Evolutionary conservation across 92 coral and sea anemone species (phyloP).

Genomic region (Chrysogorgia sp.): DNA sequence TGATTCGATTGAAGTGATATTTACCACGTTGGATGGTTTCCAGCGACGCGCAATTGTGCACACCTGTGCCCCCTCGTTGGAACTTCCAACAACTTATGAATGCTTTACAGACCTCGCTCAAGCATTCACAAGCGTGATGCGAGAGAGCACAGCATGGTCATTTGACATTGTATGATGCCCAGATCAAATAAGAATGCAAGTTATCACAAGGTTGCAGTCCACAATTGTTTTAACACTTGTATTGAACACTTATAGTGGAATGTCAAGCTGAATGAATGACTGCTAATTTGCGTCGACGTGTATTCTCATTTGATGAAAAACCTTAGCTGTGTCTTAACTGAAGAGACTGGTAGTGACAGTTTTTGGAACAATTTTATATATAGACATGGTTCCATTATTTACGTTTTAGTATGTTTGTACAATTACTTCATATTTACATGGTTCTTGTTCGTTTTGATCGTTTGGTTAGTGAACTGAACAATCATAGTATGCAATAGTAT

Average conservation of each 20-base stretch:
- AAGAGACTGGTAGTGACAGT: neutral
- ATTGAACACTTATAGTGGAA: too few relatives aligned
- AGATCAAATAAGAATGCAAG: neutral
- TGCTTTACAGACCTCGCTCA: constrained; percentile 31
- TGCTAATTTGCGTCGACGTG: too few relatives aligned
- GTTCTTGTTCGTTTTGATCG: too few relatives aligned
- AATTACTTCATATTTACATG: too few relatives aligned
- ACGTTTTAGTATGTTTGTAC: too few relatives aligned
- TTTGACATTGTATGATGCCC: constrained; percentile 31
- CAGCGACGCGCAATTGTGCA: constrained; percentile 29
- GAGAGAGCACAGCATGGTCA: constrained; percentile 31
- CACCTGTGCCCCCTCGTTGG: constrained; percentile 38
- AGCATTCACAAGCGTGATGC: constrained; percentile 32
- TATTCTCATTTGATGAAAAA: too few relatives aligned
- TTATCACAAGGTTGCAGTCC: neutral
- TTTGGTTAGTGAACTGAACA: too few relatives aligned
- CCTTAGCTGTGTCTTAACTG: neutral
- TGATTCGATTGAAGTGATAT: constrained; percentile 13
- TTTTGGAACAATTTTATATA: constrained; percentile 5
- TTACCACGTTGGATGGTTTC: constrained; percentile 23
- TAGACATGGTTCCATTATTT: neutral
- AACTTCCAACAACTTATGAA: constrained; percentile 38
- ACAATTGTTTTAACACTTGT: neutral
- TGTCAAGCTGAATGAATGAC: too few relatives aligned
- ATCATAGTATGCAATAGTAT: too few relatives aligned